These are phyloP conservation scores for Dendroctonus ponderosae DNA, from an alignment of 1,140 invertebrate genomes.

Conservation along the genomic window DNA sequence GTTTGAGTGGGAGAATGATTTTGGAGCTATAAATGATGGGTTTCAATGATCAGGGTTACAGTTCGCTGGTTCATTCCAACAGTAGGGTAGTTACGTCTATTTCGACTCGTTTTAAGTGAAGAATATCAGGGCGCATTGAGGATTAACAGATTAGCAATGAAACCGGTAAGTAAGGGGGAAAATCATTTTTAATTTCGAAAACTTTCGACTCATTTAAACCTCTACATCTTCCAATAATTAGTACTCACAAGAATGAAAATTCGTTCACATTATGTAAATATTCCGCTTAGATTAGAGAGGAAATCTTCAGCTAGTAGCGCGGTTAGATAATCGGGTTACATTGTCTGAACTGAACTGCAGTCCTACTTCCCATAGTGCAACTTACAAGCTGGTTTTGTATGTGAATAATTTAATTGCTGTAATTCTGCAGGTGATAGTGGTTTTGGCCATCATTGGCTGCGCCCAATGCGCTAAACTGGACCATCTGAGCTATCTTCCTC, in stretches of 20 bases:
- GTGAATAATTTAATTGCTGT: neutral
- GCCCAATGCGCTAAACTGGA: slow-evolving; percentile 22
- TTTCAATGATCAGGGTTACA: slow-evolving; percentile 4
- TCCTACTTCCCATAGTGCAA: slow-evolving; percentile 3
- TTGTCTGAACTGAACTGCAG: slow-evolving; percentile 1
- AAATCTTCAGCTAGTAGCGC: neutral
- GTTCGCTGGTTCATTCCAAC: neutral
- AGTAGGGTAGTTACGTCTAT: neutral
- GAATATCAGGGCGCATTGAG: no score
- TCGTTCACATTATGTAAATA: no score
- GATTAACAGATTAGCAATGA: neutral
- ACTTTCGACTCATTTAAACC: no score
- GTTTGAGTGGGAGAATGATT: slow-evolving; percentile 3
- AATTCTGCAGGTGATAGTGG: slow-evolving; percentile 18
- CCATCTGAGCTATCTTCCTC: slow-evolving; percentile 20
- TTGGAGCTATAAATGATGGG: slow-evolving; percentile 3
- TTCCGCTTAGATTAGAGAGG: neutral
- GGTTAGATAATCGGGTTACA: neutral
- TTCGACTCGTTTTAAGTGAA: no score
- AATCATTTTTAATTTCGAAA: no score
- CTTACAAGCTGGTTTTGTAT: neutral
- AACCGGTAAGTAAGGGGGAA: slow-evolving; percentile 2
- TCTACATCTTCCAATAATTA: no score
- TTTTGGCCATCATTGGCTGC: slow-evolving; percentile 11
- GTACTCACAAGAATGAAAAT: no score